Conservation (phyloP, 2,113 vertebrate species). For the Gymnocephalus cernua region DNA sequence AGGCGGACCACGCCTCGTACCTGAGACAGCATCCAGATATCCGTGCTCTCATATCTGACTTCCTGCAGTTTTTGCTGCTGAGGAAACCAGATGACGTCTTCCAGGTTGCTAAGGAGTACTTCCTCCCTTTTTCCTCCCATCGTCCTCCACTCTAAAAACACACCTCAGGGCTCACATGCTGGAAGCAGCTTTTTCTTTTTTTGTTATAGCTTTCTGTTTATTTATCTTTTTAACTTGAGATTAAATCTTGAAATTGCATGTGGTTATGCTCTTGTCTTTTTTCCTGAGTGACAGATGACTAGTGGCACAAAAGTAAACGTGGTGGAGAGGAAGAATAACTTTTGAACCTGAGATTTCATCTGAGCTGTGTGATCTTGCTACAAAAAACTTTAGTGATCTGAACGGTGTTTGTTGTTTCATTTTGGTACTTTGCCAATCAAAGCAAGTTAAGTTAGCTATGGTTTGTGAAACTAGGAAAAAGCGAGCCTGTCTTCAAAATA, state of each 20-base stretch:
- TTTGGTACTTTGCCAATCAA: not conserved
- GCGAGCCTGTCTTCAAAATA: conserved; percentile 27
- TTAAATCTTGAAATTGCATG: not conserved
- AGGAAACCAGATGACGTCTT: conserved; percentile 88
- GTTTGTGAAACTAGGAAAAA: not conserved
- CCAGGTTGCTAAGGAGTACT: conserved; percentile 89
- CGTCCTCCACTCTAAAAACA: conserved; percentile 16
- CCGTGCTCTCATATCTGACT: conserved; percentile 87
- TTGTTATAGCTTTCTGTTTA: not conserved
- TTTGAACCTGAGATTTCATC: conserved; percentile 2
- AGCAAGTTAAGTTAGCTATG: not conserved
- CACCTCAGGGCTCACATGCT: not conserved
- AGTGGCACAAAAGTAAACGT: not conserved
- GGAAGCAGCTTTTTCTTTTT: not conserved
- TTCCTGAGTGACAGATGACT: not conserved
- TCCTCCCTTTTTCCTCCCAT: conserved; percentile 79
- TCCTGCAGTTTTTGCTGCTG: conserved; percentile 91
- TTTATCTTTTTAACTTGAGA: not conserved
- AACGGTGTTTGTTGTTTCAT: not conserved
- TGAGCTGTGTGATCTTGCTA: conserved; percentile 12
- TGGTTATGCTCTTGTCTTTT: not conserved
- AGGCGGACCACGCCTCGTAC: conserved; percentile 84
- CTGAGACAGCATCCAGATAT: conserved; percentile 90
- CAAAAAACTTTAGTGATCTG: not conserved
- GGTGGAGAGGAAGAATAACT: not conserved